Base-by-base conservation (phyloP, 2,797 vertebrate species). In the Diplodus sargus region DNA sequence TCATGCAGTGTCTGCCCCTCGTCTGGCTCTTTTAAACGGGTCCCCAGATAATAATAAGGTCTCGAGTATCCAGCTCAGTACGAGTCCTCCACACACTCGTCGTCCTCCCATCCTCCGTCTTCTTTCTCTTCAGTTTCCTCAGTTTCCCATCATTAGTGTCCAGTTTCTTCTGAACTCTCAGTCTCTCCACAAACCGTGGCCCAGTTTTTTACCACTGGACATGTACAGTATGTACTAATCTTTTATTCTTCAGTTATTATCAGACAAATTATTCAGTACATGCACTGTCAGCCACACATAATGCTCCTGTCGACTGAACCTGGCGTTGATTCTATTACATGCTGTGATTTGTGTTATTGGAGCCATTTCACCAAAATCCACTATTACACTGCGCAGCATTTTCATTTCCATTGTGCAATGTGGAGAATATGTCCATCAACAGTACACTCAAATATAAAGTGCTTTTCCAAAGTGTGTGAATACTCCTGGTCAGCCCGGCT, bases 11-110 rank as follows among this genome's bases (percentile, higher is more conserved):
- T 60, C 66, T 51, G 57, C 28, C 65, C 49, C 45, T 66, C 13
- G 77, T 76, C 83, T 83, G 78, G 74, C 64, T 67, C 57, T 51
- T 60, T 80, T 53, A 81, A 78, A 84, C 59, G 25, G 47, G 57
- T 82, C 81, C 79, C 76, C 76, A 76, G 82, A 78, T 77, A 76
- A 75, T 86, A 20, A 66, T 25, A 39, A 70, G 28, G 17, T 81
- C 74, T 85, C 8, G 0, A 61, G 51, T 69, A 62, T 79, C 62
- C 48, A 56, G 57, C 73, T 73, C 53, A 64, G n/a, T 25, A 2
- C 22, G 30, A 25, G 34, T 56, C 63, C 65, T 58, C 28, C 62
- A 39, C 56, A 62, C 52, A 20, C 58, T 25, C 20, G 56, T 63
- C 54, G 15, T 30, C 48, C 14, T 48, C 39, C 8, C 0, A 3